Base-by-base conservation (phyloP, 1,140 invertebrate genomes). In the Drosophila auraria region DNA sequence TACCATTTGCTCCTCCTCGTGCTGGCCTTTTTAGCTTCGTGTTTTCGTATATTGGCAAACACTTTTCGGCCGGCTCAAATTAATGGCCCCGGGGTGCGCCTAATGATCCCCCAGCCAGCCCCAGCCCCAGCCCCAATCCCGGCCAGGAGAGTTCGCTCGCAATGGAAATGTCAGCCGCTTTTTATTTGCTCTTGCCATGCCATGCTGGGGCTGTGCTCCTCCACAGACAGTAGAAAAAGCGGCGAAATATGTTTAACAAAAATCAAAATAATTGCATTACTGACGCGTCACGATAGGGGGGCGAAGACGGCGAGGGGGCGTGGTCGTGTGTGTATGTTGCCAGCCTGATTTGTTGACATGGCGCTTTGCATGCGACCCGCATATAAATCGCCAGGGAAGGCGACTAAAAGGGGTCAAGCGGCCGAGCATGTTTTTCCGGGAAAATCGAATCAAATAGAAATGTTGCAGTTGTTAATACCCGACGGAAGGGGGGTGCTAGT, bases 191-290 rank as follows among this genome's bases (percentile, higher is more conserved):
- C 68, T 78, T 68, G 54, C 78, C 83, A 87, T 87, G 83, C 83
- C 69, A 81, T 42, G 40, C 23, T 57, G 33, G 45, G 17, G 27
- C 38, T 3, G 11, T 3, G 11, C 15, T 17, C 15, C 50, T 33
- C 27, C 54, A 56, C 54, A 62, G 53, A 69, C 50, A 53, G 30
- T 56, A 20, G 56, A 44, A 44, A 30, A 33, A 47, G 36, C 50
- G 8, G 38, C 51, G 50, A 69, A 78, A 78, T 78, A 73, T 80
- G 78, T 71, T 72, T 65, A 80, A 78, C 57, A 63, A 82, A 84
- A 89, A 79, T 83, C 84, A 82, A 78, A 90, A 90, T 89, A 89
- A 89, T 89, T 89, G 84, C 84, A 90, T 73, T 69, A 72, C 78
- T 82, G 81, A 90, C 84, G 80, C 84, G 86, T 80, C 74, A 87